Percentiles rank a stretch among this genome's conserved stretches.
These are phyloP conservation scores for Sarotherodon lohbergeri DNA, from an alignment of 2,113 vertebrate species.

Conservation along the genomic window DNA sequence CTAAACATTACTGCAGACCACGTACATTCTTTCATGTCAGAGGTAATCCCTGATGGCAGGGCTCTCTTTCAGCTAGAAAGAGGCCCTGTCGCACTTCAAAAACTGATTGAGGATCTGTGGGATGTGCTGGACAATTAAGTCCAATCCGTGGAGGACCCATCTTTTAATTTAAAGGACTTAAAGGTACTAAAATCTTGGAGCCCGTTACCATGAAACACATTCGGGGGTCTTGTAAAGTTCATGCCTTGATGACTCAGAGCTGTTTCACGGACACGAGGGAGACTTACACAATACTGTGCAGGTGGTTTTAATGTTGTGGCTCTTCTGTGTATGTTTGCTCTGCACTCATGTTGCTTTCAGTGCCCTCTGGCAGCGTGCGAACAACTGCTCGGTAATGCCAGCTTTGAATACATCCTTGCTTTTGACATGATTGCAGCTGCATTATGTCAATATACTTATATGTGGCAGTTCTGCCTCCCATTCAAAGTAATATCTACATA, in stretches of 20 bases:
- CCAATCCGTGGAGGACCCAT: not conserved
- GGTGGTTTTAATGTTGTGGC: not conserved
- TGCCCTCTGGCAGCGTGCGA: not conserved
- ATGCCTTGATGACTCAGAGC: not conserved
- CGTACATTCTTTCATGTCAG: not conserved
- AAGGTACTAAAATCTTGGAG: not conserved
- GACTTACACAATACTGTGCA: not conserved
- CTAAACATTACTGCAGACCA: not conserved
- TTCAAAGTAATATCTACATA: not conserved
- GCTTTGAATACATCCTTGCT: not conserved
- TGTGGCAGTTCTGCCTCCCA: not conserved
- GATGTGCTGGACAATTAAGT: not conserved
- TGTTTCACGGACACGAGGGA: not conserved
- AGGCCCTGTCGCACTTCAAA: not conserved
- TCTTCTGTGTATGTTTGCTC: not conserved
- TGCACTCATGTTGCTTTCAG: not conserved
- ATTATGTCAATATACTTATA: not conserved
- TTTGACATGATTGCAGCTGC: not conserved
- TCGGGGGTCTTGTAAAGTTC: not conserved
- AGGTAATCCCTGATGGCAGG: not conserved
- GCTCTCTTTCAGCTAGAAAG: not conserved
- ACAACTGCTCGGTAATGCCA: not conserved
- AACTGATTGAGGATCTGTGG: not conserved
- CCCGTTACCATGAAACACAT: not conserved
- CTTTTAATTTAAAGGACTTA: not conserved